These are phyloP conservation scores for Helicoverpa zea DNA, from an alignment of 1,140 invertebrate species.

Conservation along the genomic window DNA sequence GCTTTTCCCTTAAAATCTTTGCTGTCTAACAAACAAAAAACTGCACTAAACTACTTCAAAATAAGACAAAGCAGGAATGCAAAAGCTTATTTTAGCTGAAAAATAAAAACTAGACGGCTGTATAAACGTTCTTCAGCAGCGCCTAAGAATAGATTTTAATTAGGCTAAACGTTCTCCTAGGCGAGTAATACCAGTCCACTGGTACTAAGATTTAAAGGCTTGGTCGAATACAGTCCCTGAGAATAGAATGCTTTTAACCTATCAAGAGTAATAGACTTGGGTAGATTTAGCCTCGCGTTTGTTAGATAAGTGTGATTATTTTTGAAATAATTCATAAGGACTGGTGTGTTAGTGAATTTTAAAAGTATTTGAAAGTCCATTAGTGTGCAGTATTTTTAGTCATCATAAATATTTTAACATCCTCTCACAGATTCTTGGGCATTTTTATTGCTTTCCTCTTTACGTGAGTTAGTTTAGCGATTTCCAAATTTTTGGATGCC, in stretches of 20 bases:
- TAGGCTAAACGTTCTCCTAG: slow-evolving; percentile 28
- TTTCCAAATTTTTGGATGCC: too few relatives aligned
- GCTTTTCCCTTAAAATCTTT: too few relatives aligned
- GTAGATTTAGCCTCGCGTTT: slow-evolving; percentile 18
- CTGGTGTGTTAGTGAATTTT: not conserved
- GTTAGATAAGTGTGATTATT: slow-evolving; percentile 13
- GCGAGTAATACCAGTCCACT: slow-evolving; percentile 1
- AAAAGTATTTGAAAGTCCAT: not conserved
- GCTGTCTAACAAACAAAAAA: too few relatives aligned
- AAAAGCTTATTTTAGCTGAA: slow-evolving; percentile 15
- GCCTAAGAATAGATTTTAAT: slow-evolving; percentile 32
- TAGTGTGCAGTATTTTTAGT: too few relatives aligned
- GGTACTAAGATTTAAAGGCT: not conserved
- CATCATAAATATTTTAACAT: too few relatives aligned
- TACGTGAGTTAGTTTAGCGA: too few relatives aligned
- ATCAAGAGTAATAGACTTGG: slow-evolving; percentile 2
- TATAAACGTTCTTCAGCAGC: not conserved
- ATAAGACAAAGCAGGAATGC: not conserved
- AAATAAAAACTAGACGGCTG: not conserved
- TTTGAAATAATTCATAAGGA: not conserved
- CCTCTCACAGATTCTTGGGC: too few relatives aligned
- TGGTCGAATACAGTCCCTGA: slow-evolving; percentile 9
- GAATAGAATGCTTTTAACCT: slow-evolving; percentile 41
- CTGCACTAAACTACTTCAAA: too few relatives aligned
- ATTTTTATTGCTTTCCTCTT: too few relatives aligned